Conservation (phyloP, 2,113 vertebrate genomes). For the Stictonetta naevosa region DNA sequence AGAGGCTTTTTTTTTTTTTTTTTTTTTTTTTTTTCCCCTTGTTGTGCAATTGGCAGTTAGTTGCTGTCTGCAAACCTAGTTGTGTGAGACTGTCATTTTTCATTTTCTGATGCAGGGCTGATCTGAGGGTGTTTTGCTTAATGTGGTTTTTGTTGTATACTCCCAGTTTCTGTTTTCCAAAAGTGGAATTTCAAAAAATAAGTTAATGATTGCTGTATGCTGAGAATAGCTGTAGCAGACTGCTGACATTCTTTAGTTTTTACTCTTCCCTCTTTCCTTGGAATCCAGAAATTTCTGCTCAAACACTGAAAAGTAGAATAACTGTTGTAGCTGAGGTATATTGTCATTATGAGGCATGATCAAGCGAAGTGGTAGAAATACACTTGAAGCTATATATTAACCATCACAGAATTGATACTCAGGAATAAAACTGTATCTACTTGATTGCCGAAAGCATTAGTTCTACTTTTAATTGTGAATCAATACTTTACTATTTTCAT, state of each 20-base stretch:
- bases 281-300: background rate
- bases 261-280: background rate
- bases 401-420: background rate
- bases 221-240: background rate
- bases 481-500: background rate
- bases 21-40: background rate
- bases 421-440: background rate
- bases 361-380: background rate
- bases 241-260: background rate
- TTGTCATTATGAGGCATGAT: background rate
- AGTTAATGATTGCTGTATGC: background rate
- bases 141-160: background rate
- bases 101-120: background rate
- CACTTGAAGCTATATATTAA: background rate
- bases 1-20: background rate
- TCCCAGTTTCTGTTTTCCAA: background rate
- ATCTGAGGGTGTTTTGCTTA: background rate
- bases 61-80: background rate
- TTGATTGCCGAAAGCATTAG: background rate
- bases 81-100: background rate
- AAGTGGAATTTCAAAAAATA: background rate
- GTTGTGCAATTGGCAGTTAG: background rate
- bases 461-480: background rate
- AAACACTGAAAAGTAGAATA: background rate
- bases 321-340: background rate